Percentiles rank a stretch among this genome's conserved stretches.
phyloP scores from a whole-genome alignment of 2,888 invertebrate genomes.

The Stratiomys singularior region DNA sequence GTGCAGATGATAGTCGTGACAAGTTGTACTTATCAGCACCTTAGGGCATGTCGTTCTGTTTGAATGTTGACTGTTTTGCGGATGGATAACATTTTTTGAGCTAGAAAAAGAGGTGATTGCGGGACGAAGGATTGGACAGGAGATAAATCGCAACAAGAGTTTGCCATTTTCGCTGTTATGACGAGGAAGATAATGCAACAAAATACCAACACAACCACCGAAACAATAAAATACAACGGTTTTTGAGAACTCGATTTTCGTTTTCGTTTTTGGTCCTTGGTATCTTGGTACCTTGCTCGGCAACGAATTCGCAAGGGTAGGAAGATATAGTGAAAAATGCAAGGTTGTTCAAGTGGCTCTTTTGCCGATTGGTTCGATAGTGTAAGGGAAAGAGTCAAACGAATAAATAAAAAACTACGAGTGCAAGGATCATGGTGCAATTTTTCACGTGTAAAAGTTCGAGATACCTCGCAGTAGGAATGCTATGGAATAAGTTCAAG shows the following conservation, averaged over 20 bases:
- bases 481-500: background rate
- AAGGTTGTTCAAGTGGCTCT: background rate
- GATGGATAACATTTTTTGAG: background rate
- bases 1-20: constrained; percentile 6
- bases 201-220: too few species aligned
- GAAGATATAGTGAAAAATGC: background rate
- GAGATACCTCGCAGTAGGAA: background rate
- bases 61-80: background rate
- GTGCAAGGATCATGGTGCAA: background rate
- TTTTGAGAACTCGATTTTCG: too few species aligned
- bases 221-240: too few species aligned
- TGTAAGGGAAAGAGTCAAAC: background rate
- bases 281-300: background rate
- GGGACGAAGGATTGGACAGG: background rate
- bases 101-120: background rate
- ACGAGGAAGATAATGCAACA: background rate
- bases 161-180: background rate
- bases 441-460: background rate
- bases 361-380: background rate
- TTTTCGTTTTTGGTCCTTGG: too few species aligned
- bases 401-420: background rate
- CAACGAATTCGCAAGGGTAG: background rate
- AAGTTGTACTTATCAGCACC: background rate
- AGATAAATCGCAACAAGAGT: background rate
- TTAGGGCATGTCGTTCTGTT: background rate